Conservation (phyloP, 2,113 vertebrate species). For the Anarhynchus alexandrinus region DNA sequence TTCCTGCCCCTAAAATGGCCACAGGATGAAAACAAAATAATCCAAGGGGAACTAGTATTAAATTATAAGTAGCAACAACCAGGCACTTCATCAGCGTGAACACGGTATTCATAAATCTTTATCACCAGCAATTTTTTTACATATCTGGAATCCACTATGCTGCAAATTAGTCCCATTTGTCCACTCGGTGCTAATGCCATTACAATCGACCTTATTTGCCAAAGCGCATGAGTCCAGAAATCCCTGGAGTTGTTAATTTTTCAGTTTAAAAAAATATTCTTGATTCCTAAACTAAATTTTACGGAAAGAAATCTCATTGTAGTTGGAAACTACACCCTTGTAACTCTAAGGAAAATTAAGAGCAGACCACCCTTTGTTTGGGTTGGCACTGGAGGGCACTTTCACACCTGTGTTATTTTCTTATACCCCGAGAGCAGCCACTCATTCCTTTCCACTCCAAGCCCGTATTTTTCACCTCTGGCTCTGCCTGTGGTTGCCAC, state of each 20-base stretch:
- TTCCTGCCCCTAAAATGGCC: neutral
- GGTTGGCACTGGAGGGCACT: conserved; percentile 33
- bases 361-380: conserved; percentile 43
- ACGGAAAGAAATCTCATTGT: neutral
- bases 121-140: neutral
- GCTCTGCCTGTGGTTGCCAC: neutral
- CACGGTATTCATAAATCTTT: neutral
- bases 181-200: neutral
- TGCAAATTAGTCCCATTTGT: conserved; percentile 48
- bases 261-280: neutral
- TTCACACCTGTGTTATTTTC: conserved; percentile 43
- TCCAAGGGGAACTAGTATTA: neutral
- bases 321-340: conserved; percentile 20
- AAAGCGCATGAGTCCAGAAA: neutral
- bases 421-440: neutral
- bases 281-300: conserved; percentile 1
- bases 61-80: neutral
- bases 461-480: neutral
- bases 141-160: neutral
- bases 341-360: neutral
- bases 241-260: conserved; percentile 4
- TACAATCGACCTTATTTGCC: neutral
- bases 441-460: neutral
- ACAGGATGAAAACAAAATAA: neutral
- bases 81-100: neutral